Base-by-base conservation (phyloP, 2,797 vertebrate species). In the Chelonia mydas region DNA sequence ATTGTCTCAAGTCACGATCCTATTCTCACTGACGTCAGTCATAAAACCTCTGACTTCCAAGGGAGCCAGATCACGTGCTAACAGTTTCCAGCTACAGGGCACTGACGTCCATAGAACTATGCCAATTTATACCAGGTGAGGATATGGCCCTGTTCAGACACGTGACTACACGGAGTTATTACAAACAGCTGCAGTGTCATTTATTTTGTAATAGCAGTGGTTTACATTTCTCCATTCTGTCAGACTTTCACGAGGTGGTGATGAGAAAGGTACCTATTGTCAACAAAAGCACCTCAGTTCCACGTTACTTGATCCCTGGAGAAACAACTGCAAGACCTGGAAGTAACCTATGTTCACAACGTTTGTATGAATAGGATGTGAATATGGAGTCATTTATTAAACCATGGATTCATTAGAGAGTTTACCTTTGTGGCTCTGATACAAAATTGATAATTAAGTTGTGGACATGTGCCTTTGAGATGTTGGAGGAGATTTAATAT, bases 21-120 rank as follows among this genome's bases (percentile, higher is more conserved):
- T 79, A 82, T 2, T 13, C 88, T 27, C n/a, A 9, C 0, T 65
- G n/a, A 89, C 57, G 50, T 61, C 45, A 87, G 76, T 79, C 81
- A 50, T 7, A 82, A 91, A 41, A 77, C 50, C 61, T 86, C 50
- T 80, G 3, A n/a, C 90, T 94, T 92, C 49, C 72, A 85, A 49
- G 23, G 3, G 10, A 1, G 3, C 0, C 83, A 90, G 61, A 45
- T 11, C 57, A 45, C 90, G 83, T 23, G 1, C 2, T 28, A 76
- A 31, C 8, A 3, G 50, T 88, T 88, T 76, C 82, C 41, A 89
- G 90, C 55, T 84, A 54, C 0, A 89, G 1, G 3, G 80, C 21
- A 83, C 11, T 76, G 83, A 51, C 3, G 1, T 65, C 74, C 31
- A 47, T 1, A 80, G 17, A 2, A 15, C 41, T 5, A n/a, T 33